These are phyloP conservation scores for Entelurus aequoreus DNA, from an alignment of 2,113 vertebrate genomes.

Conservation along the genomic window DNA sequence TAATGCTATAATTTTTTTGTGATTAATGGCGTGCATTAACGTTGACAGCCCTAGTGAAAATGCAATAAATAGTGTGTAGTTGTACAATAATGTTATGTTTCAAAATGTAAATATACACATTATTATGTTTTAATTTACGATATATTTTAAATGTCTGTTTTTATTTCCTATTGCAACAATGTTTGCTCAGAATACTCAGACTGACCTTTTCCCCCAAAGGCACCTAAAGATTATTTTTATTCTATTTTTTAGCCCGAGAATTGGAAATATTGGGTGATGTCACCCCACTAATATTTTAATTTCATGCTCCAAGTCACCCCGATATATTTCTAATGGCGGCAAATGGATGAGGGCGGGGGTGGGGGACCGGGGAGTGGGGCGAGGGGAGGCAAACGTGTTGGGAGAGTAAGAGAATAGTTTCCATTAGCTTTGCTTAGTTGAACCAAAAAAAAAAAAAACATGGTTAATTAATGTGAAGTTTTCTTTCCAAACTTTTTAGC, in stretches of 20 bases:
- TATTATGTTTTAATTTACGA: background rate
- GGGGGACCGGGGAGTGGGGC: slow-evolving; percentile 1
- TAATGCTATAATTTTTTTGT: no score
- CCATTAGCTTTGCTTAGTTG: slow-evolving; percentile 57
- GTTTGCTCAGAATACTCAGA: slow-evolving; percentile 1
- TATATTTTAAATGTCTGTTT: slow-evolving; percentile 3
- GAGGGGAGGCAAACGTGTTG: slow-evolving; percentile 6
- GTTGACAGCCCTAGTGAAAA: no score
- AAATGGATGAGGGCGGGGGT: background rate
- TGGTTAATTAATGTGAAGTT: slow-evolving; percentile 63
- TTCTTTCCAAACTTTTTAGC: slow-evolving; percentile 42
- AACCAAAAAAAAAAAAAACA: slow-evolving; percentile 40
- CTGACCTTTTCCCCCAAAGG: slow-evolving; percentile 32
- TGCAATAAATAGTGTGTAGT: no score
- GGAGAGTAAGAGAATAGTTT: slow-evolving; percentile 33
- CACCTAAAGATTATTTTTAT: slow-evolving; percentile 22
- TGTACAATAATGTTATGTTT: no score
- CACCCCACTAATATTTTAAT: slow-evolving; percentile 72
- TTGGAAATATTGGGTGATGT: slow-evolving; percentile 68
- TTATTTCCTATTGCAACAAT: no score
- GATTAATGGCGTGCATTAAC: no score
- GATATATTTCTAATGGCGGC: slow-evolving; percentile 62
- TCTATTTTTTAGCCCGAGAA: slow-evolving; percentile 39
- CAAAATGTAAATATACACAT: no score
- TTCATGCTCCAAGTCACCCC: slow-evolving; percentile 71